Percentiles rank a stretch among this genome's conserved stretches.
These are phyloP conservation scores for Cistogaster globosa DNA, from an alignment of 2,888 invertebrate genomes.

Conservation along the genomic window DNA sequence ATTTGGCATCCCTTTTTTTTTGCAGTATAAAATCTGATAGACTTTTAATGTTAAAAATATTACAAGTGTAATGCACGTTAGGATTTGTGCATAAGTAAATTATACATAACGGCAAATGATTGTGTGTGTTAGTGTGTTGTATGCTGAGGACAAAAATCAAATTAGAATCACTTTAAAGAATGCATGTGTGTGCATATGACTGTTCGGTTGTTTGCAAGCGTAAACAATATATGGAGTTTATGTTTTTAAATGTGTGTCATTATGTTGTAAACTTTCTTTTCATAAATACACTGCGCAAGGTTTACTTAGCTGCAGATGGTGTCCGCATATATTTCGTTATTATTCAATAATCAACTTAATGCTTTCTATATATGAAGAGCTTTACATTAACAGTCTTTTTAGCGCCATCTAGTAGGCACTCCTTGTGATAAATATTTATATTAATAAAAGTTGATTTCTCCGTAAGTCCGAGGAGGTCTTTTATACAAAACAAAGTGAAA, in stretches of 20 bases:
- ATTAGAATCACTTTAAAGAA: conserved; percentile 39
- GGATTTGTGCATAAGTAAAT: not conserved
- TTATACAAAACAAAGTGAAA: too few species aligned
- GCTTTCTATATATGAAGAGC: too few species aligned
- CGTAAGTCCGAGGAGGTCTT: too few species aligned
- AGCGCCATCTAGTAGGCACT: too few species aligned
- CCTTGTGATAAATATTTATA: too few species aligned
- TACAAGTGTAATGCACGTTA: conserved; percentile 21
- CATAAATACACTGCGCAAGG: not conserved
- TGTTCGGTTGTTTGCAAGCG: not conserved
- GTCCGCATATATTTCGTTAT: too few species aligned
- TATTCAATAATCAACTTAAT: too few species aligned
- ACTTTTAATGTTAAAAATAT: conserved; percentile 16
- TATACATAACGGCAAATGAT: not conserved
- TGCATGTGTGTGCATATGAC: not conserved
- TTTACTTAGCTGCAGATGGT: not conserved
- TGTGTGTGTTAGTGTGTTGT: not conserved
- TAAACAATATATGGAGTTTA: not conserved
- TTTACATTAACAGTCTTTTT: too few species aligned
- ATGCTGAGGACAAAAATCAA: conserved; percentile 41
- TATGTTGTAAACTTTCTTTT: not conserved
- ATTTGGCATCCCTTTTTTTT: conserved; percentile 6
- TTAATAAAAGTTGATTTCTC: too few species aligned
- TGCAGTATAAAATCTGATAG: not conserved
- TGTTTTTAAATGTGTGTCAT: not conserved